These are phyloP conservation scores for Patella caerulea DNA, from an alignment of 2,888 invertebrate genomes.

Conservation along the genomic window DNA sequence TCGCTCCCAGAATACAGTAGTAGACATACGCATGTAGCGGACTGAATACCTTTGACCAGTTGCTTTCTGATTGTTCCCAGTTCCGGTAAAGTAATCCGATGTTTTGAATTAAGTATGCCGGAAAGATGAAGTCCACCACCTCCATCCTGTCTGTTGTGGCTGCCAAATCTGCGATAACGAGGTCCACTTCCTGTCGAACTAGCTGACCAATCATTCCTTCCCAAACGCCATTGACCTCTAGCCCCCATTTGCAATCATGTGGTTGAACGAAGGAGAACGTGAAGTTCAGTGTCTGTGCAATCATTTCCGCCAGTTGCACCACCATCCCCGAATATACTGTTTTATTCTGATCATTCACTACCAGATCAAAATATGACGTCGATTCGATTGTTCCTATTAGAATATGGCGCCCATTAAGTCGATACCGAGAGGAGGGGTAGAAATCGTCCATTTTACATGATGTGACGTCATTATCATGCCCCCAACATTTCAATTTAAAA, in stretches of 20 bases:
- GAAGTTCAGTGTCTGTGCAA: neutral
- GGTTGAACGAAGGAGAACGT: neutral
- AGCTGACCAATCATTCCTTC: neutral
- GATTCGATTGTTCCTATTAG: neutral
- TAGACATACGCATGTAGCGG: neutral
- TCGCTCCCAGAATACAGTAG: neutral
- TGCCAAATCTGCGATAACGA: neutral
- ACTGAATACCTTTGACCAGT: neutral
- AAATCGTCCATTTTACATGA: neutral
- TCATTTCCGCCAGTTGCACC: neutral
- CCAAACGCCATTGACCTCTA: neutral
- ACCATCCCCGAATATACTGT: neutral
- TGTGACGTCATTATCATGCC: neutral
- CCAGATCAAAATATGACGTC: neutral
- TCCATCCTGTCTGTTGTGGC: neutral
- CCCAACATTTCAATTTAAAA: too few species aligned
- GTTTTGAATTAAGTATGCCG: neutral
- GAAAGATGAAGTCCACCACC: neutral
- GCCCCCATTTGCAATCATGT: neutral
- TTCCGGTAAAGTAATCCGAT: neutral
- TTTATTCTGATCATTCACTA: neutral
- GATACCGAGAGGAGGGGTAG: neutral
- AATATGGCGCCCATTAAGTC: neutral
- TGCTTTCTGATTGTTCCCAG: neutral
- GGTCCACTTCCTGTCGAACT: neutral